Evolutionary conservation across 2,113 vertebrate genomes (phyloP).

Genomic region (Oriolus oriolus): DNA sequence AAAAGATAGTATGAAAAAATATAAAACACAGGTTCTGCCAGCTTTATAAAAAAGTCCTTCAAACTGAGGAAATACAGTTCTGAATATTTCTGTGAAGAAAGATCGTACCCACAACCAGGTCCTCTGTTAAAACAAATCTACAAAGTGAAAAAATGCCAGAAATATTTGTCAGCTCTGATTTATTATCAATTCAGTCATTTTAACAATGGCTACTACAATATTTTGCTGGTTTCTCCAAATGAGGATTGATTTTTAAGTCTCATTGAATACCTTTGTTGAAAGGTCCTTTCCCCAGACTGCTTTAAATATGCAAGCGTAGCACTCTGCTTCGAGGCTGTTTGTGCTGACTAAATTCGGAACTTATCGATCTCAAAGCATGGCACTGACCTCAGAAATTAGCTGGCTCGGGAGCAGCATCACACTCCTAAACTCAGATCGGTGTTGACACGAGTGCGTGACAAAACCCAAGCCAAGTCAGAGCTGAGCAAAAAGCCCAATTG

Average conservation of each 20-base stretch:
- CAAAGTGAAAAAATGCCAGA: not conserved
- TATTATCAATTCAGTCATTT: not conserved
- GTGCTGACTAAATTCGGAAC: conserved; percentile 39
- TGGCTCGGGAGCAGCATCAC: not conserved
- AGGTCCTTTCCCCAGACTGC: conserved; percentile 17
- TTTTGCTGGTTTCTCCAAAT: not conserved
- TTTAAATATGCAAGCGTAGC: conserved; percentile 37
- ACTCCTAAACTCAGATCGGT: not conserved
- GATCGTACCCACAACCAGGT: accelerated
- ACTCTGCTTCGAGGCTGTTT: not conserved
- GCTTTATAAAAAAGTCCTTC: not conserved
- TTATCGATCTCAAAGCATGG: not conserved
- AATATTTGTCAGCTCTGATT: not conserved
- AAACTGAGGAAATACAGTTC: not conserved
- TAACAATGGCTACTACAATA: not conserved
- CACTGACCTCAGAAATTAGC: conserved; percentile 10
- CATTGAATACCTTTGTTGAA: conserved; percentile 16
- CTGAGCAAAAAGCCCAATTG: not conserved
- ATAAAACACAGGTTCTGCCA: not conserved
- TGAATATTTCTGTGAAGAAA: not conserved
- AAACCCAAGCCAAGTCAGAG: not conserved
- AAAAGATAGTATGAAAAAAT: not conserved
- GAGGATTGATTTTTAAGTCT: conserved; percentile 42
- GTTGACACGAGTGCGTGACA: not conserved
- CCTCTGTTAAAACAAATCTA: not conserved